Base-by-base conservation (phyloP, 2,113 vertebrate genomes). In the Labeo rohita region DNA sequence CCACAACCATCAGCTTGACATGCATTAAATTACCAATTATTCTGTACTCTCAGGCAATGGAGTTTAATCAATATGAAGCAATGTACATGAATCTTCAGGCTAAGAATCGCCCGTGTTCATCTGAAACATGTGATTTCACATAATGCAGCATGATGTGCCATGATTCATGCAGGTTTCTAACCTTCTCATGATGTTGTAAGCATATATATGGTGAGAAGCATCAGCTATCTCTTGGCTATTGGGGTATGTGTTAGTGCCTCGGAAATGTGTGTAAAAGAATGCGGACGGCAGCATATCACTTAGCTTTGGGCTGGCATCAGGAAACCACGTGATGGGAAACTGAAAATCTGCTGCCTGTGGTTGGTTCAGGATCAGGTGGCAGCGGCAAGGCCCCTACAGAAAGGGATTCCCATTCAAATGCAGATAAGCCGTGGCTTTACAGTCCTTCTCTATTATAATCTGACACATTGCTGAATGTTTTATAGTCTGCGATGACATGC, bases 21-120 rank as follows among this genome's bases (percentile, higher is more conserved):
- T 89, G 80, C 88, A 87, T 81, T 89, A 80, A 65, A 85, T 87
- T 18, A 83, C 45, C 80, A 80, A 80, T 87, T 83, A 83, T 85
- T 77, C 68, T 79, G 39, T 70, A 72, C 65, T 82, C 83, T 34
- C 65, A 61, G 80, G 61, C 23, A 76, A 80, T 0, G 2, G 70
- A 65, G 68, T 86, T 70, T 63, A 63, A 84, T 86, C 79, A 82
- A 61, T 83, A 79, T 54, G 15, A 66, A 84, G 83, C 83, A 84
- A 70, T 70, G 81, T 73, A 56, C 83, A 65, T 61, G 56, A 66
- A 83, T 63, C 66, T 83, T 73, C 70, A 16, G 49, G 18, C 66
- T 36, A 85, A 66, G 63, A 63, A 63, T 77, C 12, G 77, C 36
- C 18, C 66, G 18, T 68, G 72, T 82, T 88, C 15, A 11, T 85